These are phyloP conservation scores for Platynereis dumerilii DNA, from an alignment of 2,888 invertebrate species.

Conservation along the genomic window DNA sequence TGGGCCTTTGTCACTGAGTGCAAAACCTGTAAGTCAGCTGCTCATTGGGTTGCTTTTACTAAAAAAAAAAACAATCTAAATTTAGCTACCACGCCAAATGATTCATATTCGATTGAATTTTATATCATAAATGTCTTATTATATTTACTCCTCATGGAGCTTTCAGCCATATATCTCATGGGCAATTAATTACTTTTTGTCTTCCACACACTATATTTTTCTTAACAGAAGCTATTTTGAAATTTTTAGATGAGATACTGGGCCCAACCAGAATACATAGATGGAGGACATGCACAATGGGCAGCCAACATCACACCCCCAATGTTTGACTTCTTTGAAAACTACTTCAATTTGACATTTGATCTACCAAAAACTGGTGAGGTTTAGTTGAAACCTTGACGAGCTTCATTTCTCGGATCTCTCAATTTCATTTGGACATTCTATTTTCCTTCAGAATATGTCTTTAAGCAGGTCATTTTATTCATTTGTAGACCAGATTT, in stretches of 20 bases:
- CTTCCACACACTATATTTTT: background rate
- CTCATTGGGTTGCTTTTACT: no score
- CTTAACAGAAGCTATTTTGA: no score
- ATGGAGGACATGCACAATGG: background rate
- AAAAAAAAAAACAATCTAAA: no score
- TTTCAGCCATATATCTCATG: background rate
- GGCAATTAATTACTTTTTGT: background rate
- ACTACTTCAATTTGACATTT: background rate
- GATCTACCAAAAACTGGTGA: slow-evolving; percentile 5
- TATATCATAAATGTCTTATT: background rate
- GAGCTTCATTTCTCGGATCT: no score
- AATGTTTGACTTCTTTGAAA: slow-evolving; percentile 4
- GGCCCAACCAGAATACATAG: slow-evolving; percentile 1
- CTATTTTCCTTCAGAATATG: no score
- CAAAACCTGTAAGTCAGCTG: no score
- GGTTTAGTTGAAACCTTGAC: no score
- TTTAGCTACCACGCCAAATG: no score
- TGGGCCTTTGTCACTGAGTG: background rate
- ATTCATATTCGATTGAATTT: no score
- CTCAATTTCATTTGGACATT: no score
- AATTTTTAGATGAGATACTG: slow-evolving; percentile 6
- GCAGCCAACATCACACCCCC: background rate
- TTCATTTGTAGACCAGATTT: background rate
- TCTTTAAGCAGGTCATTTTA: no score
- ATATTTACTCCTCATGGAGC: background rate